Conservation (phyloP, 2,888 invertebrate genomes). For the Nematopogon swammerdamellus region DNA sequence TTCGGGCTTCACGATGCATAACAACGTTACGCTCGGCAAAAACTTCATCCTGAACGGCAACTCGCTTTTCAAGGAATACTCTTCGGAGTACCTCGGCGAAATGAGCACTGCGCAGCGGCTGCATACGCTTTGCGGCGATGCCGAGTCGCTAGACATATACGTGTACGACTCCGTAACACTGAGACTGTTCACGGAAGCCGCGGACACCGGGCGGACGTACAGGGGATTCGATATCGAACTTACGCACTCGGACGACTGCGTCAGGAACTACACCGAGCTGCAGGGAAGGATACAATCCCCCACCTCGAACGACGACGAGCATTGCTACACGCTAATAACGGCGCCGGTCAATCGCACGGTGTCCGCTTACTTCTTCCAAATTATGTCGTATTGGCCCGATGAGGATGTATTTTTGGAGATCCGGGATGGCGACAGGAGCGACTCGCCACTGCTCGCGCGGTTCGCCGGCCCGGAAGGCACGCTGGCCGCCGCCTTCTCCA, state of each 20-base stretch:
- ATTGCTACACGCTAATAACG: conserved; percentile 65
- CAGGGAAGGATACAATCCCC: conserved; percentile 63
- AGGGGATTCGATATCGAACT: conserved; percentile 68
- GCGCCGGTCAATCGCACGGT: conserved; percentile 66
- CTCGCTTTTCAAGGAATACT: conserved; percentile 18
- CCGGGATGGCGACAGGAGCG: conserved; percentile 29
- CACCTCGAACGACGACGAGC: conserved; percentile 21
- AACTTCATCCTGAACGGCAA: conserved; percentile 23
- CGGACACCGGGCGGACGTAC: not conserved
- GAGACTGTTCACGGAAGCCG: conserved; percentile 14
- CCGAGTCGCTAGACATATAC: conserved; percentile 27
- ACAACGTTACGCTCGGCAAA: conserved; percentile 26
- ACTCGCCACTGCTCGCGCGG: conserved; percentile 13
- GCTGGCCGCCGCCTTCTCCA: conserved; percentile 62
- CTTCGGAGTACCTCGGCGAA: not conserved
- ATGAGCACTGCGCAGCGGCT: conserved; percentile 9
- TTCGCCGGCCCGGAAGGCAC: conserved; percentile 15
- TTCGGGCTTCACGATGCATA: conserved; percentile 14
- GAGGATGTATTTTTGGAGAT: conserved; percentile 32
- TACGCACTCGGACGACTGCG: conserved; percentile 41
- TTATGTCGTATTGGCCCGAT: conserved; percentile 21
- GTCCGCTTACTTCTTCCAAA: conserved; percentile 56
- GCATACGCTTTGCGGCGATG: conserved; percentile 24
- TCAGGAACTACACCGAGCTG: conserved; percentile 63
- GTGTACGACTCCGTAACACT: conserved; percentile 19